phyloP scores from a whole-genome alignment of 2,113 vertebrate genomes.

The Danionella cerebrum region DNA sequence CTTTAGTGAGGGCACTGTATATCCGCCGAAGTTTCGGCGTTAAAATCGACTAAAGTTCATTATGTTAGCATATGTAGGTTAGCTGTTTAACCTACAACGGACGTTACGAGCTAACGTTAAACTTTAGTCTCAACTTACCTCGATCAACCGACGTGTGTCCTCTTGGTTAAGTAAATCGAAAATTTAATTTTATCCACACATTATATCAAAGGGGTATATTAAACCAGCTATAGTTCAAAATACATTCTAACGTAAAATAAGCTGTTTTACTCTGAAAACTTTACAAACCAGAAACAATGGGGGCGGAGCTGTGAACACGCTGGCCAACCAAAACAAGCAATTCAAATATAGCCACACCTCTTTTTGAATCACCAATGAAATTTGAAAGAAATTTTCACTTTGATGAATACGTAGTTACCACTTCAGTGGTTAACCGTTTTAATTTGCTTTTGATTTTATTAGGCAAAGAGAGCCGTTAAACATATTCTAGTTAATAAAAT shows the following conservation, averaged over 20 bases:
- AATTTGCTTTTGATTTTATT: too few species aligned
- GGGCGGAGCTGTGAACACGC: background rate
- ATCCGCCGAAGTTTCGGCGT: too few species aligned
- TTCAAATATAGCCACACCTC: conserved; percentile 62
- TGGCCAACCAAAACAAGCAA: conserved; percentile 49
- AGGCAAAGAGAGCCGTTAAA: too few species aligned
- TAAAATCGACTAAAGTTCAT: background rate
- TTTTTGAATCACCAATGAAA: conserved; percentile 46
- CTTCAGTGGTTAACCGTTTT: too few species aligned
- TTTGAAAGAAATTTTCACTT: too few species aligned
- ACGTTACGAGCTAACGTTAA: background rate
- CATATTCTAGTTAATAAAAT: too few species aligned
- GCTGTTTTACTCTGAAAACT: background rate
- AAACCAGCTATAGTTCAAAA: too few species aligned
- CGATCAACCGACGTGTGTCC: background rate
- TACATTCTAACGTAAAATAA: too few species aligned
- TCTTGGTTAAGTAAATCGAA: background rate
- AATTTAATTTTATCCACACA: background rate
- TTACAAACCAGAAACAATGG: background rate
- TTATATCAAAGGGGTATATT: too few species aligned
- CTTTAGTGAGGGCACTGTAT: too few species aligned
- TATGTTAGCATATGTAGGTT: background rate
- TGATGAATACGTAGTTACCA: too few species aligned
- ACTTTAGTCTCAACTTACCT: background rate
- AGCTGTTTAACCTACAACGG: background rate